These are phyloP conservation scores for Tetanocera ferruginea DNA, from an alignment of 2,888 invertebrate species.

Conservation along the genomic window DNA sequence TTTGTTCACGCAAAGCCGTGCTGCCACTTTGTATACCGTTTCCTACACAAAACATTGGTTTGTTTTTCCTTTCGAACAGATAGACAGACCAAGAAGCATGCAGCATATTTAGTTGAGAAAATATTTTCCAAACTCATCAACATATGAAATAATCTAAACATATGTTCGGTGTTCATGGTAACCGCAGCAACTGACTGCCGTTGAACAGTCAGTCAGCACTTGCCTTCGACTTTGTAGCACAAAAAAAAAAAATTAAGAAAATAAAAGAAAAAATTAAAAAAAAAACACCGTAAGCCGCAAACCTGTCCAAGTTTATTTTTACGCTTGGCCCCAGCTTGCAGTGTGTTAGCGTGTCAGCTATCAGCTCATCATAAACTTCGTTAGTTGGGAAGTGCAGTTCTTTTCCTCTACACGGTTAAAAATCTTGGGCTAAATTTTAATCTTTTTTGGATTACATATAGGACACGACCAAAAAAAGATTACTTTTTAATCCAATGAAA, in stretches of 20 bases:
- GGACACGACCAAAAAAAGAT: no score
- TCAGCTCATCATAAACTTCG: conserved; percentile 26
- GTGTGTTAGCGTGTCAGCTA: conserved; percentile 38
- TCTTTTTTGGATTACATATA: no score
- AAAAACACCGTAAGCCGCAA: neutral
- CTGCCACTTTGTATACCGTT: neutral
- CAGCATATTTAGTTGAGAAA: neutral
- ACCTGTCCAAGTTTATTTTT: conserved; percentile 4
- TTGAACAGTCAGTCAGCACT: conserved; percentile 8
- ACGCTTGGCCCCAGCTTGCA: neutral
- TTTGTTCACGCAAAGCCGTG: conserved; percentile 2
- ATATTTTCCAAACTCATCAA: neutral
- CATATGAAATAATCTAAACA: neutral
- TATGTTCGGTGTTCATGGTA: neutral
- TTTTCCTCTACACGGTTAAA: no score
- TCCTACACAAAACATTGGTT: neutral
- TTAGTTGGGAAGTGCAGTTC: conserved; percentile 6
- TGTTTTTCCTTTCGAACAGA: neutral
- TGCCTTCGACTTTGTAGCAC: neutral
- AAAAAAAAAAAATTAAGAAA: no score
- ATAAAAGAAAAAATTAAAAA: no score
- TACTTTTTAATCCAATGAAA: no score
- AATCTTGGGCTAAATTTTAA: no score
- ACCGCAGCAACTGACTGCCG: conserved; percentile 14
- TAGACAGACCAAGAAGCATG: neutral